Evolutionary conservation across 2,113 vertebrate genomes (phyloP).

Genomic region (Pimephales promelas): DNA sequence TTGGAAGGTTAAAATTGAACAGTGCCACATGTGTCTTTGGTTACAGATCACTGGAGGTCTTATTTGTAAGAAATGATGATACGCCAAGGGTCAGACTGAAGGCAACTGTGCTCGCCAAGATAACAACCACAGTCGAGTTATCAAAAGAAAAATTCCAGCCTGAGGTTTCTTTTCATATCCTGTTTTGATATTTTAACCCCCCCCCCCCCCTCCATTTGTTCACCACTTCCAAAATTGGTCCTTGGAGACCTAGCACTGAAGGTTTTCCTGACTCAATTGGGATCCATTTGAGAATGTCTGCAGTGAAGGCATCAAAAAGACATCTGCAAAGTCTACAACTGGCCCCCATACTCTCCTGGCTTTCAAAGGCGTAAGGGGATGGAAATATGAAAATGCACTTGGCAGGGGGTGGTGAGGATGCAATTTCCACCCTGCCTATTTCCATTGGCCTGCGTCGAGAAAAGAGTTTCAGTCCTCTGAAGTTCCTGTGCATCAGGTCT

Average conservation of each 20-base stretch:
- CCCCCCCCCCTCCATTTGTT: constrained; percentile 27
- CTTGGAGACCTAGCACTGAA: constrained; percentile 54
- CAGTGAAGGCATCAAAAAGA: constrained; percentile 66
- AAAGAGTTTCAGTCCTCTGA: constrained; percentile 67
- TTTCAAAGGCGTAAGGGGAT: constrained; percentile 75
- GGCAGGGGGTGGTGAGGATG: constrained; percentile 73
- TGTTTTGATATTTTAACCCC: constrained; percentile 58
- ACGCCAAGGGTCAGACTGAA: constrained; percentile 42
- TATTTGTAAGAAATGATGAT: constrained; percentile 30
- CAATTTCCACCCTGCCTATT: constrained; percentile 57
- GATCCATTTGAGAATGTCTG: constrained; percentile 64
- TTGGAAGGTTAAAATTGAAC: constrained; percentile 6
- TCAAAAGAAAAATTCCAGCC: constrained; percentile 68
- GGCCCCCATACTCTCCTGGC: constrained; percentile 46
- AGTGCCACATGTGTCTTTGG: background rate
- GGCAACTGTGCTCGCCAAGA: constrained; percentile 50
- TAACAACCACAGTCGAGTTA: constrained; percentile 66
- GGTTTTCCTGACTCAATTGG: constrained; percentile 66
- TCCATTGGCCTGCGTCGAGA: constrained; percentile 54
- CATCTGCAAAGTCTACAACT: constrained; percentile 56
- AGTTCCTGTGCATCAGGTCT: constrained; percentile 66
- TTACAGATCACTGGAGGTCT: constrained; percentile 38
- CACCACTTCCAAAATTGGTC: constrained; percentile 60
- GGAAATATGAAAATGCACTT: constrained; percentile 77
- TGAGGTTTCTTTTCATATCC: constrained; percentile 61